Base-by-base conservation (phyloP, 2,113 vertebrate species). In the Pycnonotus jocosus region DNA sequence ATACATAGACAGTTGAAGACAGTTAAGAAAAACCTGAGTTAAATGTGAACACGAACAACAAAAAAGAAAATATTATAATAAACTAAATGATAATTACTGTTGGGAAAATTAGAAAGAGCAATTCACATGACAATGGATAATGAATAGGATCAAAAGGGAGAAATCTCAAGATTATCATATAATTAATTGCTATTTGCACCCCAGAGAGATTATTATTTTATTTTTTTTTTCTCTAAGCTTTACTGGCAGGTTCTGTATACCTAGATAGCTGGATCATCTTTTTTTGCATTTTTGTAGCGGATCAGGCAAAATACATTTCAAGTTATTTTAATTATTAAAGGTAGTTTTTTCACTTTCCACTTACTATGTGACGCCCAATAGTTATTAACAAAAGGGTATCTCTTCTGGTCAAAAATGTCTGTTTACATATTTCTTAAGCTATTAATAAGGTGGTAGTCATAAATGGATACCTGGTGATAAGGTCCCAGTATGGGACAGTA, bases 181-280 rank as follows among this genome's bases (percentile, higher is more conserved):
- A 82, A 76, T 90, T 86, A 84, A 78, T 88, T 91, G 45, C 71
- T 95, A n/a, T 79, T 94, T 91, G 22, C 11, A 31, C 60, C 10
- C 60, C 20, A 82, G 37, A 53, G 51, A 86, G 42, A 96, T 89
- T 79, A 66, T 88, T 80, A 69, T 79, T 95, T 97, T 88, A n/a
- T 60, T 45, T 86, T 33, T 45, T 72, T 57, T 35, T 28, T 2
- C 70, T 88, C 35, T 56, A 74, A 91, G 42, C 19, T 60, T 31
- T 84, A 68, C 42, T 81, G 64, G 37, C 27, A 78, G 40, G 11
- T 73, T 45, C 8, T 51, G 17, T 40, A 40, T 40, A 64, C 17
- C 19, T 87, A 47, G 35, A 61, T 35, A 58, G 28, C 44, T 78
- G 38, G 47, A 57, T 90, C 24, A 15, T 37, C 11, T 42, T 12